Evolutionary conservation across 2,888 invertebrate genomes (phyloP).

Genomic region (Meta bourneti): DNA sequence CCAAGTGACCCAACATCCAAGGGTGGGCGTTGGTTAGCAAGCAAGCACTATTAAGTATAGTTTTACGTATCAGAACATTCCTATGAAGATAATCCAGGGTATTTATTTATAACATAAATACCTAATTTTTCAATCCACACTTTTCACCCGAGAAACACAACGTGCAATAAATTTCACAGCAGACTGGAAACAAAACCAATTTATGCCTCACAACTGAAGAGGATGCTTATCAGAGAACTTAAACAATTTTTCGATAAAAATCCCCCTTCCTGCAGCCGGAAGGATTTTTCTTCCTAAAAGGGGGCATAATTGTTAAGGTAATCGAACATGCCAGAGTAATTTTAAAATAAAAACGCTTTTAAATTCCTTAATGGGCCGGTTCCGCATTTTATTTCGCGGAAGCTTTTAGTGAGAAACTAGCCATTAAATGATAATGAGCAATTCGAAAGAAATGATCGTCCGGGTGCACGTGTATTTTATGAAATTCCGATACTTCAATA

Average conservation of each 20-base stretch:
- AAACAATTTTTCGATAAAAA: not conserved
- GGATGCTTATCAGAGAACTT: not conserved
- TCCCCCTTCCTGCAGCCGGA: not conserved
- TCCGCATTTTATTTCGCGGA: conserved; percentile 83
- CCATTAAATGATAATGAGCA: conserved; percentile 36
- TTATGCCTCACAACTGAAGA: not conserved
- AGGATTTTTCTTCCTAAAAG: not conserved
- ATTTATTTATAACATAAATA: no score
- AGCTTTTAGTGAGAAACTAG: conserved; percentile 1
- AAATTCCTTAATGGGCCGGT: not conserved
- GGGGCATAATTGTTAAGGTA: not conserved
- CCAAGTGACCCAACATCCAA: no score
- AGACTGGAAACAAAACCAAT: not conserved
- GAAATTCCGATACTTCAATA: conserved; percentile 1
- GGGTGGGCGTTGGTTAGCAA: no score
- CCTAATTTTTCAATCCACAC: no score
- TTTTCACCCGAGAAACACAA: not conserved
- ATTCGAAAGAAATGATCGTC: conserved; percentile 9
- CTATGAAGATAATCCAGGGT: no score
- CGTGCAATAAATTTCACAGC: not conserved
- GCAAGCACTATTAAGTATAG: no score
- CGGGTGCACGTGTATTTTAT: not conserved
- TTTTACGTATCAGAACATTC: no score
- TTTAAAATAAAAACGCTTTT: not conserved
- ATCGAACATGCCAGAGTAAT: not conserved